These are phyloP conservation scores for Prunella fulvescens DNA, from an alignment of 2,113 vertebrate species.

Conservation along the genomic window DNA sequence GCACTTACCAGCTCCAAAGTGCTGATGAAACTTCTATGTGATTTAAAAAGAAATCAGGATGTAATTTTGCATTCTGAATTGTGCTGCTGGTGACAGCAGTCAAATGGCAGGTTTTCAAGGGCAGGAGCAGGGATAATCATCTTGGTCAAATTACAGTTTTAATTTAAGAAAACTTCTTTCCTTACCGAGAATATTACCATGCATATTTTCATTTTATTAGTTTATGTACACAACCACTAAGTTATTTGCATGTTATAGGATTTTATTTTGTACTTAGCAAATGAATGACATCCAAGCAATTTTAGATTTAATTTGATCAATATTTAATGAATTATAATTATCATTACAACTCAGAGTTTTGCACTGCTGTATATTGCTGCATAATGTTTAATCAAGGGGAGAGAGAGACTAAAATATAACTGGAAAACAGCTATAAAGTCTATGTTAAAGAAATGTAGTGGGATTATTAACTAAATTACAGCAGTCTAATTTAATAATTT, in stretches of 20 bases:
- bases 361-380: neutral
- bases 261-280: constrained; percentile 35
- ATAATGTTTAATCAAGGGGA: constrained; percentile 55
- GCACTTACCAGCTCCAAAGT: neutral
- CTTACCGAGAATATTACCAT: neutral
- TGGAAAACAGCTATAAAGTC: constrained; percentile 9
- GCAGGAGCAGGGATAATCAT: neutral
- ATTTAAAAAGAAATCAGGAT: neutral
- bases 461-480: constrained; percentile 44
- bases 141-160: neutral
- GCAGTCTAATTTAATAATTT: constrained; percentile 38
- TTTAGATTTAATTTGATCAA: constrained; percentile 57
- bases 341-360: constrained; percentile 8
- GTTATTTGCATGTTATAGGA: neutral
- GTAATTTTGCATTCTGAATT: neutral
- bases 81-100: neutral
- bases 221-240: neutral
- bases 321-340: constrained; percentile 68
- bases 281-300: constrained; percentile 10
- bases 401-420: constrained; percentile 10
- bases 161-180: neutral
- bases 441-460: neutral
- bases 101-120: neutral
- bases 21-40: neutral
- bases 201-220: constrained; percentile 8